Evolutionary conservation across 2,888 invertebrate genomes (phyloP), one percentile per base, ranked within the genome.

Genomic region (Limulus polyphemus): DNA sequence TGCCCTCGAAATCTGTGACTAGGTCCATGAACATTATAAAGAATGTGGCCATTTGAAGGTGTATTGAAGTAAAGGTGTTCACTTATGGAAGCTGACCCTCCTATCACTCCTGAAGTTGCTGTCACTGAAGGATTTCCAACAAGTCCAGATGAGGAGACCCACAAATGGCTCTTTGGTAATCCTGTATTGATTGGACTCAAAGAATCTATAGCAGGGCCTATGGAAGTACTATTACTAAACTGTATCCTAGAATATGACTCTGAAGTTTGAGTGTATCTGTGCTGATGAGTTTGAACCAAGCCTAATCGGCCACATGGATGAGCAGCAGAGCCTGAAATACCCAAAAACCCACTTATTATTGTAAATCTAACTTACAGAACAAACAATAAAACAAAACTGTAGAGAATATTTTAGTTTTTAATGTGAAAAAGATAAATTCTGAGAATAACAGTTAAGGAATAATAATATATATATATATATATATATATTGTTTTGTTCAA

Each of bases 181-280:
- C 46, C 49, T 12, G 32, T 59, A 14, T 59, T 49, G 55, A 65
- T 62, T 60, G 84, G 83, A 69, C 84, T 83, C 75, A 86, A 86
- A 80, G 89, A 90, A 73, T 90, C 88, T 86, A 89, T 90, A 70
- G 85, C 84, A 68, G 62, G 62, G 11, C 48, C 55, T 10, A 49
- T 49, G 16, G 47, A 57, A 47, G 57, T 58, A 49, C 58, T 47
- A 13, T 55, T 59, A 49, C 51, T 54, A 56, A 56, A 51, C 5
- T 32, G 32, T 3, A 5, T 32, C 3, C 32, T 7, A 32, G 0
- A 32, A 32, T 32, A 32, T 47, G 61, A 64, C 51, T 60, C 71
- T 46, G 52, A 58, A 46, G 73, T 71, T 56, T 71, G 70, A 13
- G 71, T 71, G 61, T 70, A 70, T 63, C 70, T 71, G 65, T 70